Evolutionary conservation across 2,888 invertebrate genomes (phyloP), one percentile per base, ranked within the genome.

Genomic region (Pogonocherus hispidulus): DNA sequence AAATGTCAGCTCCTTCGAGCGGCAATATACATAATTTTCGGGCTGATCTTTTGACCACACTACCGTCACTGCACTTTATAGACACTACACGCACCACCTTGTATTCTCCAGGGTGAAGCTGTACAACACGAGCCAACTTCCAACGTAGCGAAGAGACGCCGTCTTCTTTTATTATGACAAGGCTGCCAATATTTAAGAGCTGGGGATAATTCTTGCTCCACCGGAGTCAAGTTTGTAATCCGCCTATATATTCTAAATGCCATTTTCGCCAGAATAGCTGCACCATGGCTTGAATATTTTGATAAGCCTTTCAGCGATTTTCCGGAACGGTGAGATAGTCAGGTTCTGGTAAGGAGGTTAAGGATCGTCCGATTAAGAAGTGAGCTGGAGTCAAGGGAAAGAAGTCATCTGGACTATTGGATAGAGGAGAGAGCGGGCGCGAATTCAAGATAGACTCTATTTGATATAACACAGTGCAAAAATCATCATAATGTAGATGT

Each of bases 181-280:
- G n/a, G 3, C 63, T 37, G 20, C 63, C 66, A 16, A 32, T 9
- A 11, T 63, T 37, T 16, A 69, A 35, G 19, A 59, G 16, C 5
- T 66, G 22, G 11, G 27, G 9, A 3, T 55, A n/a, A 18, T 64
- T 57, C 14, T 44, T 46, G 14, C n/a, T 54, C 68, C 71, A 71
- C 46, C 66, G 69, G n/a, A 52, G 27, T 18, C 67, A 14, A 16
- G 27, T 23, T 47, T 72, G 66, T 2, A 69, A 22, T 16, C 66
- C 54, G 0, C 63, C 20, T 1, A 71, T 35, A 16, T 69, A 66
- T 27, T 71, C 71, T 11, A n/a, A 6, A 46, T 32, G n/a, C 71
- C 69, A n/a, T n/a, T n/a, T n/a, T n/a, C n/a, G n/a, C n/a, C n/a
- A n/a, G n/a, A n/a, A n/a, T n/a, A n/a, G n/a, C n/a, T n/a, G n/a